A percentile compares a stretch with the other conserved stretches of the same genome.
These are phyloP conservation scores for Watsonalla cultraria DNA, from an alignment of 2,888 invertebrate species.

Conservation along the genomic window DNA sequence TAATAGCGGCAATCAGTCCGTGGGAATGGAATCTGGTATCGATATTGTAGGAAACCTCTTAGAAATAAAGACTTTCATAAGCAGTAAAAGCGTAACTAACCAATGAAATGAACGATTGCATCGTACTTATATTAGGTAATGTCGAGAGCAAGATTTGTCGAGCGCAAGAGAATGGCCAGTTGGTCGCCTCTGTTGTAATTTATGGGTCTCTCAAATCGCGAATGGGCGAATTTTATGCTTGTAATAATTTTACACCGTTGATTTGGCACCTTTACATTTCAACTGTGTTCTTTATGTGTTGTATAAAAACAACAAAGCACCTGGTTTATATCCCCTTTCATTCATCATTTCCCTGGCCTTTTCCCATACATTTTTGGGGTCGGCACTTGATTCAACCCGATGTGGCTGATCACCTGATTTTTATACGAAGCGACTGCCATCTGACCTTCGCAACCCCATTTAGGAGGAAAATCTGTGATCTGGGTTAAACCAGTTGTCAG, in stretches of 20 bases:
- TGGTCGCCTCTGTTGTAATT: slow-evolving; percentile 54
- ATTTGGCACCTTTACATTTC: neutral
- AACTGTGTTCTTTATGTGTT: too few species aligned
- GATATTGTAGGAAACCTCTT: slow-evolving; percentile 9
- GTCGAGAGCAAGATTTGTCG: slow-evolving; percentile 33
- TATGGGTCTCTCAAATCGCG: slow-evolving; percentile 35
- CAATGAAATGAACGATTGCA: slow-evolving; percentile 45
- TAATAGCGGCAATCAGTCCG: slow-evolving; percentile 40
- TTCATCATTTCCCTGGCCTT: too few species aligned
- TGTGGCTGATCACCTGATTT: too few species aligned
- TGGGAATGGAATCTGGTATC: slow-evolving; percentile 45
- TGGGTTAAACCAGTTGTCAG: too few species aligned
- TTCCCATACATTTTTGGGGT: too few species aligned
- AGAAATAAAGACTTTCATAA: slow-evolving; percentile 32
- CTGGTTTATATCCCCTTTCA: neutral
- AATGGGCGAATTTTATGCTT: too few species aligned
- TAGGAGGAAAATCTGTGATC: too few species aligned
- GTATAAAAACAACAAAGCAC: too few species aligned
- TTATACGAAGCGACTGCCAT: too few species aligned
- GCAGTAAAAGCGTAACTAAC: slow-evolving; percentile 49
- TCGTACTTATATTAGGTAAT: slow-evolving; percentile 46
- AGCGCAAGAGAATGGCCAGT: slow-evolving; percentile 49
- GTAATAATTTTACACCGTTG: too few species aligned
- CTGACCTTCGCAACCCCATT: too few species aligned
- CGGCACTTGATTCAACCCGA: too few species aligned